Base-by-base conservation (phyloP, 2,113 vertebrate species). In the Brienomyrus brachyistius region DNA sequence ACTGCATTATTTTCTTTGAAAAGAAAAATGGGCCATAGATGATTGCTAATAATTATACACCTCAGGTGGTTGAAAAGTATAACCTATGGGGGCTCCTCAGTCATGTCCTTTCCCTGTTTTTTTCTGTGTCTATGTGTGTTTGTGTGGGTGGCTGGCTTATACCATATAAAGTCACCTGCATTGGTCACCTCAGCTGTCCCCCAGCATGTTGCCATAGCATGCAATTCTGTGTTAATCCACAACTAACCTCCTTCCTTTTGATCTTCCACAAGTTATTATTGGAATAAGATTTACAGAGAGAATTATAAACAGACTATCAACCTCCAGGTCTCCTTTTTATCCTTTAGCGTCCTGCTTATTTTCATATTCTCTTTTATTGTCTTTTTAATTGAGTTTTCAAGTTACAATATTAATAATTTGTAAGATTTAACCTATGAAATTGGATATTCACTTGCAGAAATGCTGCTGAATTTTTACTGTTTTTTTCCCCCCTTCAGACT, bases 151-250 rank as follows among this genome's bases (percentile, higher is more conserved):
- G 62, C 27, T 4, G 27, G 62, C n/a, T 31, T 31, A 27, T 70
- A 31, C 9, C 77, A 21, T 82, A 82, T 48, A 84, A 17, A 5
- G 19, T 23, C 43, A 7, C 35, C 82, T 23, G 45, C 45, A 47
- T 21, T 23, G 43, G 45, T n/a, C 45, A 84, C 82, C 82, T 23
- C 82, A 84, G 40, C 21, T 48, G 82, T 48, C 82, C 40, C 45
- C 21, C 45, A 48, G 40, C 45, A 45, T 48, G 45, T n/a, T n/a
- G 21, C 45, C 82, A 84, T n/a, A 47, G 10, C 82, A 48, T 23
- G 82, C 82, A 47, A 84, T 84, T 84, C 82, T 13, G 43, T 84
- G 43, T 84, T 84, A 84, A 84, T 84, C 40, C 82, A 84, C 82
- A 84, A n/a, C 43, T 84, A 23, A 84, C 82, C 82, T n/a, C 21